A percentile compares a stretch with the other conserved stretches of the same genome.
These are phyloP conservation scores for Cladopsammia gracilis DNA, from an alignment of 64 coral and sea anemone species.

Conservation along the genomic window DNA sequence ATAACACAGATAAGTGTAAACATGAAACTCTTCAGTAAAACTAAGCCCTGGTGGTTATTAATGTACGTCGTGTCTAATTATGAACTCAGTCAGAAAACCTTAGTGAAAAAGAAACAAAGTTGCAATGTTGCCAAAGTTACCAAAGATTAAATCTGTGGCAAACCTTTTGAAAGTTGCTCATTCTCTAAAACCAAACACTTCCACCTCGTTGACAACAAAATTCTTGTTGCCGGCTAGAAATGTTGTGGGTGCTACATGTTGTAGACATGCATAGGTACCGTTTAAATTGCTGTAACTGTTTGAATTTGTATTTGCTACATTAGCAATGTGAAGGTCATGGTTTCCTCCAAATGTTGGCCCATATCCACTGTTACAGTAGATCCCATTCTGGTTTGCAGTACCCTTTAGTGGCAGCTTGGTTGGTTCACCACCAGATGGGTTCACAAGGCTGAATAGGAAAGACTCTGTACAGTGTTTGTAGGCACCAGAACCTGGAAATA, in stretches of 20 bases:
- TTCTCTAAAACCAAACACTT: conserved; percentile 18
- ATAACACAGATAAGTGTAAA: no score
- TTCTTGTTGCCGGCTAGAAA: conserved; percentile 27
- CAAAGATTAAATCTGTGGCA: no score
- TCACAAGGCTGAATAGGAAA: conserved; percentile 76
- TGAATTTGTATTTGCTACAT: conserved; percentile 26
- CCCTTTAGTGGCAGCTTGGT: conserved; percentile 47
- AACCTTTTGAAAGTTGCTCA: no score
- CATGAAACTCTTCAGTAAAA: no score
- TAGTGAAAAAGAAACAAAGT: no score
- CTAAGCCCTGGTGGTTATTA: no score
- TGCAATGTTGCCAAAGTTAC: no score
- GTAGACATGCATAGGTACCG: conserved; percentile 26
- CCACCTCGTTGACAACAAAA: conserved; percentile 39
- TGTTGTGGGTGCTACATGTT: background rate
- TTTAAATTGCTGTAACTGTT: background rate
- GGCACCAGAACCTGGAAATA: background rate
- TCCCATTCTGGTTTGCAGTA: background rate
- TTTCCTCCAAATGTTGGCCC: conserved; percentile 69
- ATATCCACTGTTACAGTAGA: conserved; percentile 24
- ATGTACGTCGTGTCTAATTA: no score
- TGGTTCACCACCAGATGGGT: conserved; percentile 28
- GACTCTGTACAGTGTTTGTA: conserved; percentile 23
- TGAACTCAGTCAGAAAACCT: no score
- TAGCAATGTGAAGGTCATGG: conserved; percentile 37